These are phyloP conservation scores for Helicoverpa armigera DNA, from an alignment of 1,140 invertebrate genomes.

Conservation along the genomic window DNA sequence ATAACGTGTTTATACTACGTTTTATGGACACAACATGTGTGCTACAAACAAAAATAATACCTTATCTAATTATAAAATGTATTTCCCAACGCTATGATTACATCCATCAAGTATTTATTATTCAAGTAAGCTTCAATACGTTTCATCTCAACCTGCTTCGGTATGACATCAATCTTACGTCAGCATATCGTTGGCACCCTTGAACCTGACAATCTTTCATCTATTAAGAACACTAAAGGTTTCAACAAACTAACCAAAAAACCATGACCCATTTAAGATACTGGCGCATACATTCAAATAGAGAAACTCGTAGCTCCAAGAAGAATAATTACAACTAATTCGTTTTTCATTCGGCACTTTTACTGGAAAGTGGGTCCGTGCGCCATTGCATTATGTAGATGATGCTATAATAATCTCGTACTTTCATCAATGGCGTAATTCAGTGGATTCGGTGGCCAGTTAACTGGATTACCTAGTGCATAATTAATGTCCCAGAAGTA, in stretches of 20 bases:
- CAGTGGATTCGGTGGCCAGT: slow-evolving; percentile 35
- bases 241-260: slow-evolving; percentile 17
- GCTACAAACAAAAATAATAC: slow-evolving; percentile 14
- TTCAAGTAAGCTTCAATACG: no score
- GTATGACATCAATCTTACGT: slow-evolving; percentile 8
- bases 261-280: slow-evolving; percentile 30
- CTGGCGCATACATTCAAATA: slow-evolving; percentile 35
- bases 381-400: slow-evolving; percentile 44
- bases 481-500: slow-evolving; percentile 26
- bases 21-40: slow-evolving; percentile 33
- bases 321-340: slow-evolving; percentile 19
- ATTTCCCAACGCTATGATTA: neutral
- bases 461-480: slow-evolving; percentile 33
- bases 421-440: slow-evolving; percentile 51
- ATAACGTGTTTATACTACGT: slow-evolving; percentile 24
- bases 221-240: neutral
- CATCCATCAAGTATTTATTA: no score
- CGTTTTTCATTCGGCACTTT: slow-evolving; percentile 36
- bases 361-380: slow-evolving; percentile 36
- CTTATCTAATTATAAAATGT: neutral
- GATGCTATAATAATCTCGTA: slow-evolving; percentile 47
- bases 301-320: slow-evolving; percentile 22
- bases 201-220: slow-evolving; percentile 2
- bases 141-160: neutral
- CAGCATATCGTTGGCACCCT: slow-evolving; percentile 5